Percentiles rank a stretch among this genome's conserved stretches.
phyloP scores from a whole-genome alignment of 2,113 vertebrate species.

The Eupsittula cactorum region DNA sequence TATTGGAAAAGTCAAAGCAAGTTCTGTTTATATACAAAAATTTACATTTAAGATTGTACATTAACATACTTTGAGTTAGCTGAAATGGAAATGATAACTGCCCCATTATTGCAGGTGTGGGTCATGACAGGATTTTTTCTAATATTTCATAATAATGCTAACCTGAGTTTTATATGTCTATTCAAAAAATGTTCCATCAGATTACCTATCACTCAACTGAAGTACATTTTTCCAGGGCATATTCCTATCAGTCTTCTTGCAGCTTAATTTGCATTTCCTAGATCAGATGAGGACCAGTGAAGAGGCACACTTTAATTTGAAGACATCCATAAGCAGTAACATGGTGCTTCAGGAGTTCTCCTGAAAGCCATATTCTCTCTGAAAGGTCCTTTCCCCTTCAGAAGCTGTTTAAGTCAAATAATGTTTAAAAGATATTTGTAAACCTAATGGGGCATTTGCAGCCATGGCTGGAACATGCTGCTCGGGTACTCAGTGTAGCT shows the following conservation, averaged over 20 bases:
- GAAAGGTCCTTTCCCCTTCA: neutral
- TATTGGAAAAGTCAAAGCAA: conserved; percentile 69
- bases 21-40: conserved; percentile 58
- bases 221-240: neutral
- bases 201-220: neutral
- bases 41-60: conserved; percentile 20
- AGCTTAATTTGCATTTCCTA: neutral
- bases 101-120: neutral
- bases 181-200: neutral
- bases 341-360: neutral
- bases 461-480: neutral
- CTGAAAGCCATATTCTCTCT: neutral
- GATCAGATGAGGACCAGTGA: neutral
- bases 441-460: neutral
- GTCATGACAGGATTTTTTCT: conserved; percentile 15
- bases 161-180: conserved; percentile 28
- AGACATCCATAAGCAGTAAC: neutral
- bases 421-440: neutral
- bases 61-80: conserved; percentile 22
- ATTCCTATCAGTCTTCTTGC: neutral
- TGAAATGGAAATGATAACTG: conserved; percentile 13
- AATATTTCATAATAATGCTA: conserved; percentile 26
- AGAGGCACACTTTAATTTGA: neutral
- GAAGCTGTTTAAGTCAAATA: neutral
- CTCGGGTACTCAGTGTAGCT: neutral